phyloP scores from a whole-genome alignment of 2,888 invertebrate genomes.

The Euspilapteryx auroguttella region DNA sequence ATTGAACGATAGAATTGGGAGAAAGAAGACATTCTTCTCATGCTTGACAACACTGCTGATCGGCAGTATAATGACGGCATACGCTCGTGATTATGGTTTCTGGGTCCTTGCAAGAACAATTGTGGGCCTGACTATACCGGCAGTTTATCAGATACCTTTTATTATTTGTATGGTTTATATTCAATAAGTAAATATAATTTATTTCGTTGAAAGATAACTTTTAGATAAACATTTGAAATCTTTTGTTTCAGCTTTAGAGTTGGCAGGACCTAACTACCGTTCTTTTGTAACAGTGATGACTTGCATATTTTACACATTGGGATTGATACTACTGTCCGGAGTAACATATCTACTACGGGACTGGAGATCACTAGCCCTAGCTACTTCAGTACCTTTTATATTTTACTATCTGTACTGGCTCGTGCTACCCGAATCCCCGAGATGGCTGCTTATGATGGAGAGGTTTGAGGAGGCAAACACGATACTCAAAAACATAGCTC shows the following conservation, averaged over 20 bases:
- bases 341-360: slow-evolving; percentile 84
- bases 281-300: slow-evolving; percentile 93
- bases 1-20: slow-evolving; percentile 84
- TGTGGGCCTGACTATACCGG: slow-evolving; percentile 90
- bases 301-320: slow-evolving; percentile 87
- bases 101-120: slow-evolving; percentile 81
- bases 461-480: slow-evolving; percentile 79
- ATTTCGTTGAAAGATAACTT: too few species aligned
- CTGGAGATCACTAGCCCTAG: slow-evolving; percentile 80
- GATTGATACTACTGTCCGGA: slow-evolving; percentile 78
- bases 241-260: slow-evolving; percentile 77
- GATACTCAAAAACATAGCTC: slow-evolving; percentile 77
- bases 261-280: slow-evolving; percentile 88
- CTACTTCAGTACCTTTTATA: slow-evolving; percentile 83
- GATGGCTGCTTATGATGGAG: slow-evolving; percentile 87
- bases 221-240: not conserved
- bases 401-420: slow-evolving; percentile 84
- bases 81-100: slow-evolving; percentile 77
- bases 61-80: slow-evolving; percentile 79
- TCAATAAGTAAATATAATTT: too few species aligned
- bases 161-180: slow-evolving; percentile 79
- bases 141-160: slow-evolving; percentile 92
- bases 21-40: slow-evolving; percentile 82
- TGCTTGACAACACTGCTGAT: slow-evolving; percentile 80
- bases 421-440: slow-evolving; percentile 86